Evolutionary conservation across 2,797 vertebrate species (phyloP), one percentile per base, ranked within the genome.

Genomic region (Heterohyrax brucei): DNA sequence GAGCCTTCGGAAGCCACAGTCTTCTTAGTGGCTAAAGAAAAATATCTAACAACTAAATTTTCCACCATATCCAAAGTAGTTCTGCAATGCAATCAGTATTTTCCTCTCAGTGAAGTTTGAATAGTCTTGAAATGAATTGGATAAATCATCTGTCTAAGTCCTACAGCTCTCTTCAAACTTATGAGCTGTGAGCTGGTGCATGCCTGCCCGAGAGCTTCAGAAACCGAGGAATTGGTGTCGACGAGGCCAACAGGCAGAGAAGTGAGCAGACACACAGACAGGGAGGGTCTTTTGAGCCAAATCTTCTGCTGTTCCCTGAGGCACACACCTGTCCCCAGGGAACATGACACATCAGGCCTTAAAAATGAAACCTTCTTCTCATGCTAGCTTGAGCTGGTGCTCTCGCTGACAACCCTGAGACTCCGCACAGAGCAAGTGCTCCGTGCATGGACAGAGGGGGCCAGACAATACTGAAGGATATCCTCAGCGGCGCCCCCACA

Each of bases 251-350:
- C 0, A 7, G 66, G 70, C 5, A 24, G 44, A 28, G 44, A n/a
- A n/a, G 48, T 0, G 1, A 30, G 26, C 1, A 0, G 21, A 0
- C 0, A 19, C 0, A 1, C 24, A 46, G 66, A 73, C 7, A 8
- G 33, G 12, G 61, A 21, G 39, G 0, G 33, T 10, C 50, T 79
- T 59, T 59, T 48, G 2, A 1, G n/a, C 7, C 3, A 61, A 10
- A 1, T 3, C 9, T 24, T 50, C 70, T 13, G 7, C 6, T 22
- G 26, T 8, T 21, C 26, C 62, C 0, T 9, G 30, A 83, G 28
- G 62, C 13, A 26, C 79, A 75, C 3, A 1, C 0, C 1, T 13
- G 30, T 56, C 3, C 79, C 79, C 26, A 8, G 14, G 62, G 75
- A 39, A 14, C 10, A 30, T 59, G 62, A 39, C 28, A 56, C 18